phyloP scores from a whole-genome alignment of 2,797 vertebrate species.

The Syncerus caffer region DNA sequence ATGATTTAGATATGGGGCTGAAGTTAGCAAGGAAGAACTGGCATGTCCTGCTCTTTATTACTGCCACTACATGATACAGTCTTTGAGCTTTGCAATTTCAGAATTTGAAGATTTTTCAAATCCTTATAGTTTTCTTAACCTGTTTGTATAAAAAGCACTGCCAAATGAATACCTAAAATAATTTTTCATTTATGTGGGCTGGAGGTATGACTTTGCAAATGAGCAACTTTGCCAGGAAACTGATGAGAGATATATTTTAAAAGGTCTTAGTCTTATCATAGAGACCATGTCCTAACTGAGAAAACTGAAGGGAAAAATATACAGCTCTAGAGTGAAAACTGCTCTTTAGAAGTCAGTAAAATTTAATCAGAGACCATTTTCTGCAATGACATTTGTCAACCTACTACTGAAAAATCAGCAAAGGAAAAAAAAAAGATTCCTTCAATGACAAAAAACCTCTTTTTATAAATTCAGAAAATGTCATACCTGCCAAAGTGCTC shows the following conservation, averaged over 20 bases:
- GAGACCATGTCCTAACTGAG: neutral
- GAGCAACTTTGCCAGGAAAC: neutral
- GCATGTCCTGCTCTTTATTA: neutral
- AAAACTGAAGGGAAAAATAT: neutral
- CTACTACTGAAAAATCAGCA: slow-evolving; percentile 4
- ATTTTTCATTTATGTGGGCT: neutral
- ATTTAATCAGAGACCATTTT: slow-evolving; percentile 19
- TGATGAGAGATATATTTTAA: neutral
- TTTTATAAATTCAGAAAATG: neutral
- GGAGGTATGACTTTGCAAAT: slow-evolving; percentile 21
- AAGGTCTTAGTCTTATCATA: neutral
- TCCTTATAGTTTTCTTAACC: neutral
- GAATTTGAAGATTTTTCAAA: neutral
- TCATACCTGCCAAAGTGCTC: neutral
- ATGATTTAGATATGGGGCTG: neutral
- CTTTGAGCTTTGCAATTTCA: neutral
- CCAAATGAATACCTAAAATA: neutral
- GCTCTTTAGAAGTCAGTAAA: neutral
- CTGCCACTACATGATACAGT: neutral
- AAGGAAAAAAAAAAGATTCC: neutral
- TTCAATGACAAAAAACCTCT: neutral
- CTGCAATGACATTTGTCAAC: neutral
- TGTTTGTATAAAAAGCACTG: neutral
- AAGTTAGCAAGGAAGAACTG: neutral
- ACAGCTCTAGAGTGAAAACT: neutral